Evolutionary conservation across 2,888 invertebrate species (phyloP).

Genomic region (Hymenopus coronatus): DNA sequence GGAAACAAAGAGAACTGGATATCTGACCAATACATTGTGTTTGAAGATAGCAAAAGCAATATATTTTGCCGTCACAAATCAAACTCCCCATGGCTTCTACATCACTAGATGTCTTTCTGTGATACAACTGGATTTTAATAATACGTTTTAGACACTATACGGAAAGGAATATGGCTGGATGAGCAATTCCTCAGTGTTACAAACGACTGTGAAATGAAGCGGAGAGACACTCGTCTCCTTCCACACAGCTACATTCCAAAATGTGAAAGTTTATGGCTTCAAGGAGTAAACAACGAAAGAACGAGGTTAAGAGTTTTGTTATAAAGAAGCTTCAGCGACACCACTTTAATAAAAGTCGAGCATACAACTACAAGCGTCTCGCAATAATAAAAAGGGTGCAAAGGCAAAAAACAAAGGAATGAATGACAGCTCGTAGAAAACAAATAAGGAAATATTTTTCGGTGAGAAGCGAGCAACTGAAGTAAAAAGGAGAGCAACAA

Average conservation of each 20-base stretch:
- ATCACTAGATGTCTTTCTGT: neutral
- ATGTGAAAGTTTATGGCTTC: slow-evolving; percentile 9
- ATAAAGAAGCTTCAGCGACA: slow-evolving; percentile 4
- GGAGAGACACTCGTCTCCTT: neutral
- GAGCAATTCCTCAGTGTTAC: neutral
- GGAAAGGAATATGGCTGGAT: neutral
- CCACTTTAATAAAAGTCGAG: slow-evolving; percentile 18
- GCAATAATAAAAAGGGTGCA: neutral
- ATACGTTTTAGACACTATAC: neutral
- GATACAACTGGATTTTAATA: neutral
- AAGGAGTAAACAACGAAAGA: slow-evolving; percentile 6
- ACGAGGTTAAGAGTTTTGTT: neutral
- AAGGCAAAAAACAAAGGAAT: neutral
- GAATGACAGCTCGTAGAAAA: slow-evolving; percentile 19
- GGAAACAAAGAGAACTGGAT: too few relatives aligned
- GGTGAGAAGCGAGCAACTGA: neutral
- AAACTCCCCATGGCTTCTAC: neutral
- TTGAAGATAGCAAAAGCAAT: neutral
- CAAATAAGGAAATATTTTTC: slow-evolving; percentile 13
- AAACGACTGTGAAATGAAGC: neutral
- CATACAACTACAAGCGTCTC: neutral
- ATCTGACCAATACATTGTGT: too few relatives aligned
- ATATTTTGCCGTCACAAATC: neutral
- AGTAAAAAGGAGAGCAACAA: neutral
- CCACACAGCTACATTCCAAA: neutral